These are phyloP conservation scores for Hirudo medicinalis DNA, from an alignment of 1,140 invertebrate genomes.

Conservation along the genomic window DNA sequence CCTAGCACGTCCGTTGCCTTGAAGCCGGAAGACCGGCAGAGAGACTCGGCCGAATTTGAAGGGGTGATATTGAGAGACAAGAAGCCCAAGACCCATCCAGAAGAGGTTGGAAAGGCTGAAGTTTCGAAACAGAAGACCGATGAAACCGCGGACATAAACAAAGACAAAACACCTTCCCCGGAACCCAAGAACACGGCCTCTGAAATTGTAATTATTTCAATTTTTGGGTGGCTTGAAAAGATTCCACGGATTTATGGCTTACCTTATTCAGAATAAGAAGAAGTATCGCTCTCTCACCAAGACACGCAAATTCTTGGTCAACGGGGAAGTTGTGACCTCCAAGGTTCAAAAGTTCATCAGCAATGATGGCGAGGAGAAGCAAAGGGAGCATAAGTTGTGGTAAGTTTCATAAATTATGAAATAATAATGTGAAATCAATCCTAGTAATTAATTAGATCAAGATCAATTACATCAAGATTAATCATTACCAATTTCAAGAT, in stretches of 20 bases:
- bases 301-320: slow-evolving; percentile 90
- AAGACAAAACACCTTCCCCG: neutral
- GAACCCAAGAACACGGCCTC: neutral
- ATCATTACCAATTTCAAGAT: neutral
- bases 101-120: too few species aligned
- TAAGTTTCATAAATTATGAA: slow-evolving; percentile 25
- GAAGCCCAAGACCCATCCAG: too few species aligned
- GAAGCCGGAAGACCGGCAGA: too few species aligned
- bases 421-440: too few species aligned
- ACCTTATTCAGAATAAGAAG: slow-evolving; percentile 31
- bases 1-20: too few species aligned
- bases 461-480: neutral
- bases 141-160: too few species aligned
- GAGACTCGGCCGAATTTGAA: too few species aligned
- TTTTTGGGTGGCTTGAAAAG: neutral
- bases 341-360: slow-evolving; percentile 88
- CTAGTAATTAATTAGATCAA: neutral
- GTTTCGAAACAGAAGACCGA: too few species aligned
- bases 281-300: slow-evolving; percentile 64
- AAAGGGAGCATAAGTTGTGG: slow-evolving; percentile 42
- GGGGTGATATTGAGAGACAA: too few species aligned
- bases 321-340: slow-evolving; percentile 68
- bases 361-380: slow-evolving; percentile 65
- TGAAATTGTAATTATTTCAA: neutral
- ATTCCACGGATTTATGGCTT: neutral